Percentiles rank a stretch among this genome's conserved stretches.
Evolutionary conservation across 1,140 invertebrate genomes (phyloP).

Genomic region (Holotrichia oblita): DNA sequence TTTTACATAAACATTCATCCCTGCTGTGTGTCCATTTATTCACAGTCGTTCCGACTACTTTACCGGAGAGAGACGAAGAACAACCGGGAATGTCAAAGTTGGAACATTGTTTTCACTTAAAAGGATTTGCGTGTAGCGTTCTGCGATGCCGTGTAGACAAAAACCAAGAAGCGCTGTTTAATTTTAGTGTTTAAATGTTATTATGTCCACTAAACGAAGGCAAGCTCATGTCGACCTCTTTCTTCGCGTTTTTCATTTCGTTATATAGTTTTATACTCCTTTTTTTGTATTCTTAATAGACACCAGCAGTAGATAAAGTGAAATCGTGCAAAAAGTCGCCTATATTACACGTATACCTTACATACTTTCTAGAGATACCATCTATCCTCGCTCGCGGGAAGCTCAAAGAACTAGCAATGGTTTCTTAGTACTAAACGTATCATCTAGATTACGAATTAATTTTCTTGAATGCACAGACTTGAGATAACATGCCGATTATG

Average conservation of each 20-base stretch:
- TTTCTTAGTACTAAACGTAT: not conserved
- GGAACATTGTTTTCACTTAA: slow-evolving; percentile 42
- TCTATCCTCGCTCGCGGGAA: not conserved
- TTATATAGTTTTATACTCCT: not conserved
- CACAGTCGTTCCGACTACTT: slow-evolving; percentile 24
- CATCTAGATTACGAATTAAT: not conserved
- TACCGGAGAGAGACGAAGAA: slow-evolving; percentile 21
- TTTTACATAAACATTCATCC: slow-evolving; percentile 36
- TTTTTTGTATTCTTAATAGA: slow-evolving; percentile 34
- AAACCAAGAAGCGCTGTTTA: slow-evolving; percentile 39
- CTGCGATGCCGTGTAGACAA: slow-evolving; percentile 25
- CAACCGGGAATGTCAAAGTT: slow-evolving; percentile 39
- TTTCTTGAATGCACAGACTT: not conserved
- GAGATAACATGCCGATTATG: not conserved
- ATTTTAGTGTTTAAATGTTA: slow-evolving; percentile 42
- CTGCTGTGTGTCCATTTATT: slow-evolving; percentile 30
- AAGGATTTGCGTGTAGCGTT: slow-evolving; percentile 42
- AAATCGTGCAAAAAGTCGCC: slow-evolving; percentile 35
- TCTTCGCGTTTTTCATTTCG: slow-evolving; percentile 38
- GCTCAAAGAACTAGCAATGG: not conserved
- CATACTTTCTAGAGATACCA: not conserved
- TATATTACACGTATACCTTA: slow-evolving; percentile 19
- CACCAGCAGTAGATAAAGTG: slow-evolving; percentile 34
- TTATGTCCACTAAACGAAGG: slow-evolving; percentile 41
- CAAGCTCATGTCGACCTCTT: slow-evolving; percentile 35